Evolutionary conservation across 2,113 vertebrate species (phyloP).

Genomic region (Burhinus bistriatus): DNA sequence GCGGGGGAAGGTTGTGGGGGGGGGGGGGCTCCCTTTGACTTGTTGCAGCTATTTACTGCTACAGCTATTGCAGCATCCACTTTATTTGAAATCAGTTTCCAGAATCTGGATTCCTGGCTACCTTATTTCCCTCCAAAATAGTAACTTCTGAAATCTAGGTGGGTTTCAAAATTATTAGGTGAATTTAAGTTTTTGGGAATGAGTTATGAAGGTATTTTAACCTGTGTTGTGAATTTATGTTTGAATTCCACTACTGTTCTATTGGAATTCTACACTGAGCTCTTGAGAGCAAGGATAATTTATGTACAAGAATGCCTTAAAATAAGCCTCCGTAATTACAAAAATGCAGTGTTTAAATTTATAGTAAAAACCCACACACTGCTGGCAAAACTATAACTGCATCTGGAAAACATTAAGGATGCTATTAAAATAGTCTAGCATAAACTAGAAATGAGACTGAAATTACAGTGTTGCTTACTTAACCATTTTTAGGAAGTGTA

Average conservation of each 20-base stretch:
- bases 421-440: conserved; percentile 72
- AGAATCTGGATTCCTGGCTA: neutral
- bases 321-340: conserved; percentile 85
- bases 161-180: neutral
- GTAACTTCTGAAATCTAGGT: neutral
- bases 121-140: neutral
- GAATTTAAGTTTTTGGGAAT: neutral
- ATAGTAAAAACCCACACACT: conserved; percentile 87
- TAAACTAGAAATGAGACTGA: conserved; percentile 40
- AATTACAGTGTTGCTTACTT: conserved; percentile 59
- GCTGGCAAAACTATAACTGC: conserved; percentile 77
- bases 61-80: fast-evolving
- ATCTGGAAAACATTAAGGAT: conserved; percentile 86
- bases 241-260: conserved; percentile 42
- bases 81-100: neutral
- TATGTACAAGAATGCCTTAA: conserved; percentile 75
- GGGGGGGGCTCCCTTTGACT: neutral
- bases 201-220: neutral
- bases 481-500: conserved; percentile 38
- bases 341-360: conserved; percentile 92
- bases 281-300: conserved; percentile 60
- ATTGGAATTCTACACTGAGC: conserved; percentile 39
- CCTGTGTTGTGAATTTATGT: neutral
- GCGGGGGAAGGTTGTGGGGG: neutral
- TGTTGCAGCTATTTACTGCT: neutral